Base-by-base conservation (phyloP, 2,888 invertebrate genomes). In the Lottia scabra region DNA sequence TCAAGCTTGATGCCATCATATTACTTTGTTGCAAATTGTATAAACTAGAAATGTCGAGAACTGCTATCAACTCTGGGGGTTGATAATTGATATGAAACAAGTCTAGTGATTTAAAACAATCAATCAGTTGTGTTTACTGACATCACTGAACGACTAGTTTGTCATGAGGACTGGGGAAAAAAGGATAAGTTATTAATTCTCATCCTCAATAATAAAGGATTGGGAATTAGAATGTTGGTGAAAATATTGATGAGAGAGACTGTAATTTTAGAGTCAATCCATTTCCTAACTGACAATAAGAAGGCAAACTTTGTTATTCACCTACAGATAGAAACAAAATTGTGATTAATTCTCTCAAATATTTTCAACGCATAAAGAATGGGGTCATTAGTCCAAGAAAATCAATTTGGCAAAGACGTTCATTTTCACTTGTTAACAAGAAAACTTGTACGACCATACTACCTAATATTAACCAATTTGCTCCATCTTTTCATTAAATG, bases 61-160 rank as follows among this genome's bases (percentile, higher is more conserved):
- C 30, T 30, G 30, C 30, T 30, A 30, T 30, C 30, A 30, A 30
- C 30, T 30, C 30, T 30, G 30, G 30, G 56, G 56, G n/a, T 56
- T 56, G 56, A 56, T 56, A 56, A 56, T 56, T 56, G 56, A 56
- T 56, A 56, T 56, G 56, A 56, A 56, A 56, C 56, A 56, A 19
- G 56, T 56, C 19, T n/a, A 19, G n/a, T 56, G 56, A 56, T 56
- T 56, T 56, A 56, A 56, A 56, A 56, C 56, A 56, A 56, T 56
- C 56, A 56, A 56, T 56, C 56, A 56, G 56, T 56, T n/a, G 56
- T 56, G 56, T 56, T 56, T 56, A 56, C 56, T n/a, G 56, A 56
- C 56, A 56, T 19, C 56, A 56, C n/a, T 56, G 56, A 56, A 56
- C 56, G n/a, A 19, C 56, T 56, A 19, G 56, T 56, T 56, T 56